Evolutionary conservation across 1,140 invertebrate species (phyloP).

Genomic region (Drosophila mojavensis): DNA sequence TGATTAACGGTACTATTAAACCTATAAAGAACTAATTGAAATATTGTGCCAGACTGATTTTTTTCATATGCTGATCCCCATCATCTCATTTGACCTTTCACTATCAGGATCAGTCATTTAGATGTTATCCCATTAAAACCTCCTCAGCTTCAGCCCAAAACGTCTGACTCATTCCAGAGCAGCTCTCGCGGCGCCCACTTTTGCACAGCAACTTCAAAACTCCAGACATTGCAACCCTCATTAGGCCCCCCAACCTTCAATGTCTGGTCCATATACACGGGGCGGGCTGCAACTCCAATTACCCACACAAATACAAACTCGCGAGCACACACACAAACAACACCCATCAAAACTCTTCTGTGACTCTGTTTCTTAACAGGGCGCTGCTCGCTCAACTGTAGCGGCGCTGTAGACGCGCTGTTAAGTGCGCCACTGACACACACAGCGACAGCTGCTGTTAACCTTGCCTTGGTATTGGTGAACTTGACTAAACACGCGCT

Average conservation of each 20-base stretch:
- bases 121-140: not conserved
- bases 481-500: constrained; percentile 67
- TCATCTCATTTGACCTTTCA: constrained; percentile 50
- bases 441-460: constrained; percentile 45
- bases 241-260: constrained; percentile 59
- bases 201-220: constrained; percentile 64
- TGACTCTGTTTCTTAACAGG: constrained; percentile 46
- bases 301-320: constrained; percentile 4
- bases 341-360: not conserved
- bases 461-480: constrained; percentile 70
- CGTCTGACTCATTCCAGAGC: constrained; percentile 61
- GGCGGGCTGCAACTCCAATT: constrained; percentile 48
- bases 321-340: not conserved
- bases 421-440: constrained; percentile 38
- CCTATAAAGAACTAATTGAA: not conserved
- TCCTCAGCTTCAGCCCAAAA: constrained; percentile 40
- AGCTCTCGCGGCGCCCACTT: constrained; percentile 36
- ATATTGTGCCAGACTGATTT: not conserved
- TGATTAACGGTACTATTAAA: not conserved
- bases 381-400: constrained; percentile 70
- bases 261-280: constrained; percentile 30
- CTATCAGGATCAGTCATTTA: constrained; percentile 36
- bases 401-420: constrained; percentile 56
- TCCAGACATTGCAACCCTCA: constrained; percentile 79
- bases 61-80: not conserved